Percentiles rank a stretch among this genome's conserved stretches.
phyloP scores from a whole-genome alignment of 2,113 vertebrate species.

The Antechinus flavipes region DNA sequence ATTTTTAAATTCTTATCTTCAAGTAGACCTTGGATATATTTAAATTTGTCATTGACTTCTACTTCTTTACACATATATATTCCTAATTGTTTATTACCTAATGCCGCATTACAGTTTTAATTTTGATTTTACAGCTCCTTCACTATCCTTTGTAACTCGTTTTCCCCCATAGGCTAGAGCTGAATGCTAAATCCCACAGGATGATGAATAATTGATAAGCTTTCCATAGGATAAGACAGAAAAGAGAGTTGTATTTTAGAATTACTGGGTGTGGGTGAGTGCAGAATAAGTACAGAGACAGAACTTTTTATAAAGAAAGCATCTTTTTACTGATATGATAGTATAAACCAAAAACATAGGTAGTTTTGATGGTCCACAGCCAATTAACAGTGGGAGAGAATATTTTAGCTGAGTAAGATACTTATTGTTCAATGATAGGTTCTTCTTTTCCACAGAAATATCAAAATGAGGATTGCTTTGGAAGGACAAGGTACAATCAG shows the following conservation, averaged over 20 bases:
- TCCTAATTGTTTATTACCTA: neutral
- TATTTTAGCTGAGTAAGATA: neutral
- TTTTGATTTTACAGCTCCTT: neutral
- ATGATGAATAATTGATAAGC: neutral
- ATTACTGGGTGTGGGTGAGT: neutral
- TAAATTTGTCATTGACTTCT: slow-evolving; percentile 19
- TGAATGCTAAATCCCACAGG: neutral
- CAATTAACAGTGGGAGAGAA: neutral
- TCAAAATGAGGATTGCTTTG: neutral
- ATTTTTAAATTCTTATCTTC: slow-evolving; percentile 2
- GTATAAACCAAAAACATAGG: neutral
- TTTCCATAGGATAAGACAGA: neutral
- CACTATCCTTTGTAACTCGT: neutral
- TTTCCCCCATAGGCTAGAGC: neutral
- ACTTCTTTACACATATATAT: neutral
- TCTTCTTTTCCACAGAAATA: neutral
- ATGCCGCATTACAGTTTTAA: neutral
- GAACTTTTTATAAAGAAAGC: neutral
- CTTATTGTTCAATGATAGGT: neutral
- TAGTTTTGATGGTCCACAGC: neutral
- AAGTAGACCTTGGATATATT: neutral
- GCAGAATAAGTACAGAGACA: neutral
- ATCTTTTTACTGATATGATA: neutral
- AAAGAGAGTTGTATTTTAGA: neutral
- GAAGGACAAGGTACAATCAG: neutral